Evolutionary conservation across 2,888 invertebrate species (phyloP), one percentile per base, ranked within the genome.

Genomic region (Meghimatium bilineatum): DNA sequence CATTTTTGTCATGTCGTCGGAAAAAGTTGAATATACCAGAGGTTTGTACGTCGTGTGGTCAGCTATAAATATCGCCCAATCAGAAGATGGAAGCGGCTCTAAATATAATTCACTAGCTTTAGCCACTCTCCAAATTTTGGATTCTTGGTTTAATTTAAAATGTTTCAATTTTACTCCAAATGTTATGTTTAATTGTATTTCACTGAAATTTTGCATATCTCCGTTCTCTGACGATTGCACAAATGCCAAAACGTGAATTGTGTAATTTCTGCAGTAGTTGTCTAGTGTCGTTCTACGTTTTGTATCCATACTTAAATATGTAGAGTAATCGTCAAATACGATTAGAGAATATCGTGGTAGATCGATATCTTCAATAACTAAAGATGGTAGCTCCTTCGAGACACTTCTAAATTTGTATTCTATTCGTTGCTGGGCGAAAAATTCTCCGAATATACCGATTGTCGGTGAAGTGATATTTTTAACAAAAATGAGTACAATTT

Each of bases 251-350:
- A 99, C 96, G 52, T 96, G 97, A 56, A 98, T 98, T 75, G 96
- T 91, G 94, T 98, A 99, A 94, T 98, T 97, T 84, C 97, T 95
- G 93, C 98, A 99, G 94, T 99, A 99, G 94, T 98, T 98, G 95
- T 99, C 98, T 90, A 99, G 95, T 78, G 98, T 95, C 93, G 98
- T 97, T 85, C 98, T 96, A 94, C 98, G 98, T 98, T 98, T 98
- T 93, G 97, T 97, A 94, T 98, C 98, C 97, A 99, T 97, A 93
- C 97, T 96, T 90, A 98, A 95, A 94, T 99, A 99, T 94, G 97
- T 97, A 93, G 97, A 97, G 91, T 98, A 96, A 94, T 98, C 98
- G 95, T 99, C 99, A 94, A 99, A 98, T 81, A 99, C 96, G 91
- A 99, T 97, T 87, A 98, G 97, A 82, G 98, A 75, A 63, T 82